A percentile compares a stretch with the other conserved stretches of the same genome.
Evolutionary conservation across 2,888 invertebrate species (phyloP).

Genomic region (Argyresthia albistria): DNA sequence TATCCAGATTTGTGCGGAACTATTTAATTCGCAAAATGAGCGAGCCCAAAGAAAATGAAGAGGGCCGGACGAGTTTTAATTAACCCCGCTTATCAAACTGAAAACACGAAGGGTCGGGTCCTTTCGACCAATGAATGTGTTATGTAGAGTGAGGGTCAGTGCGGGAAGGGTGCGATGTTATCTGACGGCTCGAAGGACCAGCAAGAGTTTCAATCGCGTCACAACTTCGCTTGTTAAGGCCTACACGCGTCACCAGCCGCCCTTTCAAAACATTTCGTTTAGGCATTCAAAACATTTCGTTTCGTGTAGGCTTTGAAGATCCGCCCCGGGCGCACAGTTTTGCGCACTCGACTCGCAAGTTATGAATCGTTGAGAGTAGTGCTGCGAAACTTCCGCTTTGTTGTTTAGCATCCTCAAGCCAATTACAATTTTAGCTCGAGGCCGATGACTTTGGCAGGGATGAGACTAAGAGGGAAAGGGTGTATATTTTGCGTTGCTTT

Average conservation of each 20-base stretch:
- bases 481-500: too few species aligned
- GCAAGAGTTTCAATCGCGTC: conserved; percentile 52
- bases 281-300: too few species aligned
- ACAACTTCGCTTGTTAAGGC: conserved; percentile 51
- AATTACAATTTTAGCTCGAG: too few species aligned
- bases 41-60: neutral
- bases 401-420: too few species aligned
- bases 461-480: too few species aligned
- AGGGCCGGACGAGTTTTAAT: conserved; percentile 36
- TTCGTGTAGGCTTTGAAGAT: conserved; percentile 38
- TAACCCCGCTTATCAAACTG: conserved; percentile 50
- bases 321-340: neutral
- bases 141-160: conserved; percentile 28
- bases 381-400: too few species aligned
- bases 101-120: conserved; percentile 11
- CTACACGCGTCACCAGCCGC: conserved; percentile 34
- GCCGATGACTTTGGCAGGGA: too few species aligned
- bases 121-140: conserved; percentile 23
- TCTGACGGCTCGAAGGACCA: conserved; percentile 22
- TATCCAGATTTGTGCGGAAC: neutral
- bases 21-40: conserved; percentile 1
- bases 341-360: too few species aligned
- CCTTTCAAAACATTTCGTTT: conserved; percentile 44
- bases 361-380: too few species aligned
- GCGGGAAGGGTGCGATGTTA: conserved; percentile 53